A percentile compares a stretch with the other conserved stretches of the same genome.
Evolutionary conservation across 2,113 vertebrate species (phyloP).

Genomic region (Dinomys branickii): DNA sequence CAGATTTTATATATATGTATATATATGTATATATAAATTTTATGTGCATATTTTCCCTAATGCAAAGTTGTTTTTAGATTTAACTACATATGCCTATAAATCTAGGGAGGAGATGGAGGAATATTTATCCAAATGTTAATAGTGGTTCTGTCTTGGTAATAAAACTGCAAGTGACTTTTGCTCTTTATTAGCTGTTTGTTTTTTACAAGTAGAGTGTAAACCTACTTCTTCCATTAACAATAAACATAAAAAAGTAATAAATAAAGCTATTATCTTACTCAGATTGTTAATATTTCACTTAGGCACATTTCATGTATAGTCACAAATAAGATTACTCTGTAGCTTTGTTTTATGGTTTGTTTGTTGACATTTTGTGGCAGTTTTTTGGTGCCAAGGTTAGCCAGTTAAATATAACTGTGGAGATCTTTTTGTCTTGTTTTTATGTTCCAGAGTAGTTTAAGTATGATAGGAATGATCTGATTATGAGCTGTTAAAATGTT

Average conservation of each 20-base stretch:
- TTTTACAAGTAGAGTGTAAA: not conserved
- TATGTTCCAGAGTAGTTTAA: conserved; percentile 10
- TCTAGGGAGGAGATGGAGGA: conserved; percentile 5
- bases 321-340: not conserved
- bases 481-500: not conserved
- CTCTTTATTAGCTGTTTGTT: not conserved
- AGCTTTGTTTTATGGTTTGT: not conserved
- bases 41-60: not conserved
- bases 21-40: not conserved
- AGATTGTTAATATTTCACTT: conserved; percentile 12
- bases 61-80: not conserved
- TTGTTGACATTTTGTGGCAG: not conserved
- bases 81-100: not conserved
- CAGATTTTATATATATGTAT: not conserved
- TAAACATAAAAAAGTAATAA: not conserved
- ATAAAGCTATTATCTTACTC: not conserved
- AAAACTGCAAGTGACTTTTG: conserved; percentile 8
- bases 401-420: not conserved
- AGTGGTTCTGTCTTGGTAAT: not conserved
- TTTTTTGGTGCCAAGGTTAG: not conserved
- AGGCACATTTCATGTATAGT: not conserved
- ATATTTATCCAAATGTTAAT: conserved; percentile 21
- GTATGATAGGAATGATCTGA: not conserved
- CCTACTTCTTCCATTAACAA: not conserved
- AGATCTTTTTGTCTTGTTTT: not conserved